Evolutionary conservation across 2,797 vertebrate species (phyloP), one percentile per base, ranked within the genome.

Genomic region (Limosa lapponica): DNA sequence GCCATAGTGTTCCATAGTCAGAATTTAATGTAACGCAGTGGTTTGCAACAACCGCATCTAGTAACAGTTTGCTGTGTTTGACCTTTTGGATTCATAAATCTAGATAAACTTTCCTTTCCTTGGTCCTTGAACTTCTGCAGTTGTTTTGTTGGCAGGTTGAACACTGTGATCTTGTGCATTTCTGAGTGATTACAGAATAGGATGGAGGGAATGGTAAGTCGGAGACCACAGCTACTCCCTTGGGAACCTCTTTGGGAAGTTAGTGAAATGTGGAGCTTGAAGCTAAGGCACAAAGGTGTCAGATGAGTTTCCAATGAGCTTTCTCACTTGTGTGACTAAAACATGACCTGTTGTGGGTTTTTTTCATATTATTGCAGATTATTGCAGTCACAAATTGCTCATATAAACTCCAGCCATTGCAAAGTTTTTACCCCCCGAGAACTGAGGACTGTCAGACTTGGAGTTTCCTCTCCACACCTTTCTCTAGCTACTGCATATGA

Each of bases 51-150:
- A 6, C 20, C 2, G 1, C 55, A 27, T 13, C 48, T 85, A 66
- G 43, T 48, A 32, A 94, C 89, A 91, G 59, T 92, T 96, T 59
- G 30, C 82, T 90, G 49, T 73, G 51, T 78, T 58, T 80, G 90
- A 83, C 86, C 49, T 92, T 97, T 95, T 89, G 46, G 55, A 74
- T 96, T 95, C 74, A 67, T 95, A 90, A 95, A 94, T 90, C 87
- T 77, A 80, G 70, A 92, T 82, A 74, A 82, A 16, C 48, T 93
- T 96, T 89, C 81, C 61, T 92, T 95, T 94, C 64, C 36, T 59
- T 89, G 37, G 18, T 92, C 66, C 4, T 44, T 95, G 55, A 92
- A 80, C 37, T 69, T 28, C 28, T 78, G 32, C 24, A 17, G 51
- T 6, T 78, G 66, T 54, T 51, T 39, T 92, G 34, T 36, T 13